Evolutionary conservation across 2,888 invertebrate species (phyloP), one percentile per base, ranked within the genome.

Genomic region (Candidula unifasciata): DNA sequence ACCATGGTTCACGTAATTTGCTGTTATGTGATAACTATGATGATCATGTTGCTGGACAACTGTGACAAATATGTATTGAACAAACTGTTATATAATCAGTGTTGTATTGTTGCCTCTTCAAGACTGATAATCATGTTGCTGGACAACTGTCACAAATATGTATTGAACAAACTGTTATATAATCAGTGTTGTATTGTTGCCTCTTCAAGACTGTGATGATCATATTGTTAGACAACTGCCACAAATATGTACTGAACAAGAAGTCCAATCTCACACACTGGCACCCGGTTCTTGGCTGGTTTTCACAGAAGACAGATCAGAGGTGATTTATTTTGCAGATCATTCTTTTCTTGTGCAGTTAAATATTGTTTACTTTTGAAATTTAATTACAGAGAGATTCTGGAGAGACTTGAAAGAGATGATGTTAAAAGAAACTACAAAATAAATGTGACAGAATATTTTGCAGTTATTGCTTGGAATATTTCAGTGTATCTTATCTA

Each of bases 231-330:
- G 97, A 97, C 94, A 96, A 96, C 87, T 98, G 98, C 94, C 97
- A 97, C 90, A 96, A 96, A 89, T 97, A 97, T 91, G 97, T 98
- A n/a, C 96, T 96, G 13, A 96, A 96, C 90, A 98, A 98, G 93
- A 93, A 93, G 86, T 97, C 97, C 1, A 97, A 97, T 92, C 95
- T 98, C 79, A 97, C 97, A 78, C 97, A 98, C 94, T 99, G 99
- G 99, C 99, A 99, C 94, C 99, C 99, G 6, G 96, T 99, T 37
- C 95, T 99, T 21, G 99, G 99, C 66, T 99, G 99, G 98, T 98
- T 98, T 88, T 93, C 93, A 35, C 93, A 93, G 87, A 91, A 89
- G 69, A 92, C 93, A 33, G 92, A 93, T 85, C 91, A 91, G 83
- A 91, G 92, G 93, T 93, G 80, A 84, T 87, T 24, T 21, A 71